phyloP scores from a whole-genome alignment of 2,888 invertebrate genomes.

The Nomada hirtipes region DNA sequence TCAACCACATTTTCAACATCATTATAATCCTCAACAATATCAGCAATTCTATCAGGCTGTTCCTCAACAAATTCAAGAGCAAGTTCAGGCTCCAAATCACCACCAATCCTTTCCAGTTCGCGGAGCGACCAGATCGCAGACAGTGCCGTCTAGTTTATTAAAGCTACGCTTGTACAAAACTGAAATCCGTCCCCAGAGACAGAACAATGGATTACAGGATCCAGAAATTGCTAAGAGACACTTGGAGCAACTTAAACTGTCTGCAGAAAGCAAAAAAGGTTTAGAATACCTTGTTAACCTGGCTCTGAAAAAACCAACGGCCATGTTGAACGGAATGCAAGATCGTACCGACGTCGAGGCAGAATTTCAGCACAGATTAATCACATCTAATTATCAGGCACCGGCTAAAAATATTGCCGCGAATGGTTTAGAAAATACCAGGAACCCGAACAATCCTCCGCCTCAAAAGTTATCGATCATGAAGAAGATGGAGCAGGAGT shows the following conservation, averaged over 20 bases:
- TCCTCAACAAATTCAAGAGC: not conserved
- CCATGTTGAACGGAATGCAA: conserved; percentile 75
- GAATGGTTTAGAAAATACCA: conserved; percentile 77
- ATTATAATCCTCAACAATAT: conserved; percentile 19
- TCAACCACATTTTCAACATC: not conserved
- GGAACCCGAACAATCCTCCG: conserved; percentile 71
- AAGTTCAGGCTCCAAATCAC: not conserved
- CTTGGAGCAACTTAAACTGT: conserved; percentile 64
- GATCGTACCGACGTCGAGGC: conserved; percentile 57
- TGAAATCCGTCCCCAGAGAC: conserved; percentile 67
- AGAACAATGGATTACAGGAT: conserved; percentile 81
- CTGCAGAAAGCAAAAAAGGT: conserved; percentile 57
- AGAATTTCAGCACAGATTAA: conserved; percentile 23
- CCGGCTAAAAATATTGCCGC: conserved; percentile 56
- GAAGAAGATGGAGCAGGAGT: conserved; percentile 30
- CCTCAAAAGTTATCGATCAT: conserved; percentile 26
- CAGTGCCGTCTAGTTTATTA: conserved; percentile 74
- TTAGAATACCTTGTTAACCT: conserved; percentile 71
- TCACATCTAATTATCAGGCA: not conserved
- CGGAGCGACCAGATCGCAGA: conserved; percentile 9
- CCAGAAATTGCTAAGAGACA: conserved; percentile 65
- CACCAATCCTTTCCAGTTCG: not conserved
- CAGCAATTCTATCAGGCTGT: conserved; percentile 24
- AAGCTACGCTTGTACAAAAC: conserved; percentile 73
- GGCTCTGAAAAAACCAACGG: conserved; percentile 43